A percentile compares a stretch with the other conserved stretches of the same genome.
Conservation (phyloP, 2,888 invertebrate species). For the Minunthozetes semirufus region DNA sequence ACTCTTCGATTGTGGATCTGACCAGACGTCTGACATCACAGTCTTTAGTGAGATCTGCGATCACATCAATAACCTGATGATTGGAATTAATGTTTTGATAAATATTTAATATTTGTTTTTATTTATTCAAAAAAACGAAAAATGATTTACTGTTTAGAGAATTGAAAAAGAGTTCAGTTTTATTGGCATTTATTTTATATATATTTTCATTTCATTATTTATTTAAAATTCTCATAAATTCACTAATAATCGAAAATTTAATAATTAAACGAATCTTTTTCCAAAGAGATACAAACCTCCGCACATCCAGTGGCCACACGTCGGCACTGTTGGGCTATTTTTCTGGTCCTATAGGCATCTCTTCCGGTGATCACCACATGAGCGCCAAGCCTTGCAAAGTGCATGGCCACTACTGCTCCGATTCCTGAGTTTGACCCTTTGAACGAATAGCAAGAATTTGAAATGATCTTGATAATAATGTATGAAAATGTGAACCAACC, state of each 20-base stretch:
- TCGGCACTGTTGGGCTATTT: slow-evolving; percentile 6
- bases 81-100: not conserved
- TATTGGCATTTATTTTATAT: too few relatives aligned
- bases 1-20: slow-evolving; percentile 28
- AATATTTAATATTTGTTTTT: not conserved
- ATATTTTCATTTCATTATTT: too few relatives aligned
- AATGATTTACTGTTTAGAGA: too few relatives aligned
- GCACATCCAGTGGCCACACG: not conserved
- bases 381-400: not conserved
- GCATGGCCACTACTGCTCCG: slow-evolving; percentile 11
- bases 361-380: slow-evolving; percentile 2
- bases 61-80: slow-evolving; percentile 22
- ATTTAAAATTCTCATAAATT: too few relatives aligned
- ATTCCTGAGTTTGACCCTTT: not conserved
- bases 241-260: too few relatives aligned
- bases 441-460: not conserved
- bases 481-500: not conserved
- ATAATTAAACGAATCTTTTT: not conserved
- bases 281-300: not conserved
- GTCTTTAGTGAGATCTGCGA: slow-evolving; percentile 34
- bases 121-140: too few relatives aligned
- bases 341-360: not conserved
- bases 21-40: slow-evolving; percentile 14
- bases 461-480: not conserved
- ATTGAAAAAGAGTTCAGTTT: too few relatives aligned